phyloP scores from a whole-genome alignment of 2,797 vertebrate species.

The Protosalanx chinensis region DNA sequence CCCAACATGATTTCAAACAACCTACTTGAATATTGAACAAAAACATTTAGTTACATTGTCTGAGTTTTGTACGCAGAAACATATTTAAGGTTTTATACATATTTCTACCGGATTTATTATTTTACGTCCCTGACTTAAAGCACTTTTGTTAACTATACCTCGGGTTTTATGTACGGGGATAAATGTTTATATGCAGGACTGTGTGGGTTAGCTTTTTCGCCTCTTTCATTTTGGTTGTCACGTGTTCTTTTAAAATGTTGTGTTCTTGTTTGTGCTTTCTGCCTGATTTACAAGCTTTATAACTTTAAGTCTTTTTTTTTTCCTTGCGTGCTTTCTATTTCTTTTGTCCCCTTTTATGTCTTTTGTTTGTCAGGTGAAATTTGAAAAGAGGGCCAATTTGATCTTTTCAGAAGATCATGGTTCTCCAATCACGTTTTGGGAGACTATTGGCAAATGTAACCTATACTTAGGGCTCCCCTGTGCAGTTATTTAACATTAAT shows the following conservation, averaged over 20 bases:
- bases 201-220: slow-evolving; percentile 43
- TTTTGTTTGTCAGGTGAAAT: slow-evolving; percentile 51
- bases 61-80: slow-evolving; percentile 85
- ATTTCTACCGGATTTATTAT: slow-evolving; percentile 86
- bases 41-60: slow-evolving; percentile 77
- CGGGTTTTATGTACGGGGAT: slow-evolving; percentile 63
- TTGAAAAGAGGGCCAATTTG: slow-evolving; percentile 54
- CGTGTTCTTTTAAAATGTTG: slow-evolving; percentile 64
- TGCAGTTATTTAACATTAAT: slow-evolving; percentile 3
- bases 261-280: slow-evolving; percentile 37
- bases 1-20: slow-evolving; percentile 66
- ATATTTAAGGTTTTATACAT: slow-evolving; percentile 91
- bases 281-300: slow-evolving; percentile 41
- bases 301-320: slow-evolving; percentile 31
- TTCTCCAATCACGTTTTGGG: slow-evolving; percentile 70
- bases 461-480: slow-evolving; percentile 44
- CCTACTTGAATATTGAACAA: slow-evolving; percentile 78
- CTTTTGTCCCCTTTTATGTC: slow-evolving; percentile 48
- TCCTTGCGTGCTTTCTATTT: slow-evolving; percentile 31
- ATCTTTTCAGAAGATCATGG: slow-evolving; percentile 82
- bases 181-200: slow-evolving; percentile 43
- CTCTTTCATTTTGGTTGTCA: slow-evolving; percentile 61
- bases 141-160: slow-evolving; percentile 91
- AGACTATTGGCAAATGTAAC: slow-evolving; percentile 41
- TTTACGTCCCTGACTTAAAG: slow-evolving; percentile 84